These are phyloP conservation scores for Manacus vitellinus DNA, from an alignment of 2,113 vertebrate species.

Conservation along the genomic window DNA sequence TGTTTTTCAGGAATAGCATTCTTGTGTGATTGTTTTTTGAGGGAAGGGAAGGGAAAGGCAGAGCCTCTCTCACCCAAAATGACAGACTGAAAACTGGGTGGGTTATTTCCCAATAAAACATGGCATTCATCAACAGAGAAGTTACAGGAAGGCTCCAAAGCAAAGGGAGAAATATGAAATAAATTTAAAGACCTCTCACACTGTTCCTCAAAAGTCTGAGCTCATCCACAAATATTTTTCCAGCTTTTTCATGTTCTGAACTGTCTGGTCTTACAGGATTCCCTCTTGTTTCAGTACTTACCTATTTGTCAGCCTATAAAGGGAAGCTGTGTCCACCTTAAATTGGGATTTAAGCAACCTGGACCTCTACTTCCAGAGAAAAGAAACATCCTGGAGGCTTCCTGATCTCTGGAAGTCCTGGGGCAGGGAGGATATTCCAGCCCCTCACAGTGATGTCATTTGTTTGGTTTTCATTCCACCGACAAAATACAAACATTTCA, in stretches of 20 bases:
- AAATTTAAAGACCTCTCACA: accelerated
- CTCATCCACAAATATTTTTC: neutral
- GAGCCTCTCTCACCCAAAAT: neutral
- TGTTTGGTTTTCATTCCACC: neutral
- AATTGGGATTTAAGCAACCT: neutral
- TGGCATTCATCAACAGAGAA: neutral
- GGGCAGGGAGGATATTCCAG: neutral
- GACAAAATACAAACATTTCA: neutral
- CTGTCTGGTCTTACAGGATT: neutral
- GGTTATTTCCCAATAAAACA: neutral
- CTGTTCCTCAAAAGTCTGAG: neutral
- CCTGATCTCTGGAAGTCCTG: neutral
- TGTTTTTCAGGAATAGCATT: neutral
- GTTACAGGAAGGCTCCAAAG: neutral
- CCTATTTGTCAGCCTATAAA: neutral
- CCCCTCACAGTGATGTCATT: neutral
- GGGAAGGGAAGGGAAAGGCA: neutral
- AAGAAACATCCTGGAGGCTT: neutral
- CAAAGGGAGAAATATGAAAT: neutral
- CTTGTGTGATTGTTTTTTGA: neutral
- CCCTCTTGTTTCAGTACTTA: neutral
- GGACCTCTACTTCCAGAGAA: neutral
- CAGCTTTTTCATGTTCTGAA: neutral
- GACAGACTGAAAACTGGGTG: neutral
- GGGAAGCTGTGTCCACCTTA: neutral